Percentiles rank a stretch among this genome's conserved stretches.
phyloP scores from a whole-genome alignment of 2,113 vertebrate genomes.

The Zosterops japonicus region DNA sequence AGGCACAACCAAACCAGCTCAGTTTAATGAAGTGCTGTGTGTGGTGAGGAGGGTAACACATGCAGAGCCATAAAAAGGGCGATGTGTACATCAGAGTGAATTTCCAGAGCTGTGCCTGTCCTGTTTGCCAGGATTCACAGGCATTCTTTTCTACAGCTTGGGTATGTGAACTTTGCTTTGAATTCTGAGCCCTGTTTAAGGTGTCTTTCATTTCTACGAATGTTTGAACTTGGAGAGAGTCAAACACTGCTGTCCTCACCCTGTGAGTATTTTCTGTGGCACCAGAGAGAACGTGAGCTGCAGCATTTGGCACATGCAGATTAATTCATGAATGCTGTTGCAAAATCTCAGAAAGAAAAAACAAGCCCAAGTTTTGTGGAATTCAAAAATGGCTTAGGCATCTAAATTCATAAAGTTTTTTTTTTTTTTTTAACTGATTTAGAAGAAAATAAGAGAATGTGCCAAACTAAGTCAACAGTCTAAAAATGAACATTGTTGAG shows the following conservation, averaged over 20 bases:
- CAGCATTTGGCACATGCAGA: background rate
- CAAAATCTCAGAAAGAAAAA: background rate
- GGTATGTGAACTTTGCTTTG: background rate
- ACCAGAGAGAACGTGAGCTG: background rate
- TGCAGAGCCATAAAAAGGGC: background rate
- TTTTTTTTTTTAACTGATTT: background rate
- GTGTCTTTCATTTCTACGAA: background rate
- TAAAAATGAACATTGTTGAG: conserved; percentile 36
- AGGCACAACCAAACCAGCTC: background rate
- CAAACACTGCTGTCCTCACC: background rate
- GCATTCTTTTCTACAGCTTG: background rate
- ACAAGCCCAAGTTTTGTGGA: background rate
- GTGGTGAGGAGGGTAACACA: background rate
- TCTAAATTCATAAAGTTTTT: background rate
- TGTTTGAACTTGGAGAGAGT: background rate
- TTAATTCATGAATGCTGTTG: background rate
- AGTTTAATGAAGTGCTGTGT: conserved; percentile 31
- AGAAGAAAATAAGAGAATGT: conserved; percentile 7
- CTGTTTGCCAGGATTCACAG: background rate
- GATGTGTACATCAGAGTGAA: rapidly evolving
- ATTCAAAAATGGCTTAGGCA: background rate
- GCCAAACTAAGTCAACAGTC: conserved; percentile 21
- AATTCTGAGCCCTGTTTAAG: background rate
- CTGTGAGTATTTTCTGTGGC: background rate
- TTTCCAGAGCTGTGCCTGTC: background rate